Evolutionary conservation across 2,797 vertebrate genomes (phyloP).

Genomic region (Mustela erminea): DNA sequence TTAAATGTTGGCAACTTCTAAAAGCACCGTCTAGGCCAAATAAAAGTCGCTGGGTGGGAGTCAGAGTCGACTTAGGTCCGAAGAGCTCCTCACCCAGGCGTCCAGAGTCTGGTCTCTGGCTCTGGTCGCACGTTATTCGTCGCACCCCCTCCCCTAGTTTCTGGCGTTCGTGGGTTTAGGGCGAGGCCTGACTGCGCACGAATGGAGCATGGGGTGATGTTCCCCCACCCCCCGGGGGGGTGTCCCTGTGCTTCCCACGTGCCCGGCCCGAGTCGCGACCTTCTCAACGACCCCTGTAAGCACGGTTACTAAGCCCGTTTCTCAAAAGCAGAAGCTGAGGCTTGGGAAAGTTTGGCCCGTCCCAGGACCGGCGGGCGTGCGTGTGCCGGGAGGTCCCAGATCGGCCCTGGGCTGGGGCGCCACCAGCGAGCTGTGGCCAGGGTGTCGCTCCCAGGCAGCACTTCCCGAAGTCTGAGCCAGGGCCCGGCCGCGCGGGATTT

Average conservation of each 20-base stretch:
- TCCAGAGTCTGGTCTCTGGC: not conserved
- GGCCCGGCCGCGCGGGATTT: fast-evolving
- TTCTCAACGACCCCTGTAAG: not conserved
- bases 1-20: not conserved
- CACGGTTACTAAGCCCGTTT: not conserved
- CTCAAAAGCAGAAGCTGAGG: not conserved
- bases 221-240: not conserved
- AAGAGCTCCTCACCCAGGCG: not conserved
- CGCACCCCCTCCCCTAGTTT: not conserved
- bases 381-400: not conserved
- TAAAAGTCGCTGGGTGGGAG: not conserved
- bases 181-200: not conserved
- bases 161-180: not conserved
- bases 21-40: not conserved
- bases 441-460: not conserved
- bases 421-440: not conserved
- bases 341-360: not conserved
- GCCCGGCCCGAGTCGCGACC: not conserved
- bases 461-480: not conserved
- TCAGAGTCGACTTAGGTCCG: not conserved
- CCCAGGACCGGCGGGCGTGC: not conserved
- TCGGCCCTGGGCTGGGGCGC: not conserved
- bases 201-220: not conserved
- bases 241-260: not conserved
- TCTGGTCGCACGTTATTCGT: not conserved